Evolutionary conservation across 2,888 invertebrate genomes (phyloP), one percentile per base, ranked within the genome.

Genomic region (Gibbula magus): DNA sequence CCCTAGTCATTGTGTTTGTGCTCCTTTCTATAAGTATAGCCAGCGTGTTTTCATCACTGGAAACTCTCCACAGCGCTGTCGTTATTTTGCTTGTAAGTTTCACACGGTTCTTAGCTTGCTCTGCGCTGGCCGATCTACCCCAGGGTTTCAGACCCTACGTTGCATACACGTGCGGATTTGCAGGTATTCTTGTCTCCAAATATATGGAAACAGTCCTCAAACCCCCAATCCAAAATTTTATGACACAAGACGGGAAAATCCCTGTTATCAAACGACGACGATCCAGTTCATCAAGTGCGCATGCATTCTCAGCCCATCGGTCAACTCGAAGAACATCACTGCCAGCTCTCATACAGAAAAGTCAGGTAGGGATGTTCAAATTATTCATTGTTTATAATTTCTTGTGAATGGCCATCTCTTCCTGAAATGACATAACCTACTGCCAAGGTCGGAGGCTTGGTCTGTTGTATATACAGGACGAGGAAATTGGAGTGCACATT

Each of bases 291-390:
- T 89, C 91, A 8, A 88, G 87, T 45, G 85, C 89, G n/a, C 89
- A 90, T 82, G 86, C 87, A 51, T 90, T 89, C 82, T 85, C 89
- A 22, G 82, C 90, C 54, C 89, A 90, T 81, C 88, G 91, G 54
- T 88, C 89, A 13, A 89, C 91, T n/a, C 85, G 93, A 77, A 86
- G 93, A 54, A 93, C 92, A 8, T 93, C 92, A 18, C 86, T 93
- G 67, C 93, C 93, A 35, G 92, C 92, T 29, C 88, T 93, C 80
- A 91, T 91, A 74, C 91, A 89, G 81, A 91, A 90, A 84, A 86
- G 88, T 83, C 92, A 92, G 90, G 89, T 89, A 84, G 83, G 86
- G 77, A 18, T n/a, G 7, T 51, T 18, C 45, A 73, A 32, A 45
- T 20, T 32, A 20, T 70, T 13, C n/a, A 29, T 29, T 70, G 10